Evolutionary conservation across 2,797 vertebrate genomes (phyloP).

Genomic region (Sylvia borin): DNA sequence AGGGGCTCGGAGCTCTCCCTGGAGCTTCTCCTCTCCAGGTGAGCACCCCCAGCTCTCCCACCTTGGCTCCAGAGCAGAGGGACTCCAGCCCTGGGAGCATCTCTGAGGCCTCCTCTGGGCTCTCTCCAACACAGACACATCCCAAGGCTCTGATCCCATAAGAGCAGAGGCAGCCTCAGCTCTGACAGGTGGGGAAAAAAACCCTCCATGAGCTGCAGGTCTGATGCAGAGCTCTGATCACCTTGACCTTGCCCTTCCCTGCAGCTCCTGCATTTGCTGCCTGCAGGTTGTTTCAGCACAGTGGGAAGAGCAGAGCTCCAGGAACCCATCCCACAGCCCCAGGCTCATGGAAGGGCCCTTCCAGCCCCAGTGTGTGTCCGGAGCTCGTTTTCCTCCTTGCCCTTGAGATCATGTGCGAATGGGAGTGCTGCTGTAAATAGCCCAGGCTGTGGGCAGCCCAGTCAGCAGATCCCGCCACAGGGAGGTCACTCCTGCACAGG

Average conservation of each 20-base stretch:
- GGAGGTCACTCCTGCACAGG: not conserved
- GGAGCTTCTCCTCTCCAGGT: not conserved
- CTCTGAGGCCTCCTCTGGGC: not conserved
- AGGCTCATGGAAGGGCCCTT: not conserved
- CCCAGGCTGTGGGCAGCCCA: not conserved
- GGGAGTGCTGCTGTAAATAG: slow-evolving; percentile 6
- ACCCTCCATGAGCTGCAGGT: rapidly evolving
- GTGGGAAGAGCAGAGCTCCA: not conserved
- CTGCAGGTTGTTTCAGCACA: not conserved
- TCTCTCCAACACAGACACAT: not conserved
- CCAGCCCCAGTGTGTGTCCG: not conserved
- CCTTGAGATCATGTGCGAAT: slow-evolving; percentile 40
- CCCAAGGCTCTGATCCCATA: not conserved
- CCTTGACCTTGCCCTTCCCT: not conserved
- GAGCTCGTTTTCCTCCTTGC: not conserved
- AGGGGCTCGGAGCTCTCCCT: not conserved
- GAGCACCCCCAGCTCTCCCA: not conserved
- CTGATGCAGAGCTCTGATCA: not conserved
- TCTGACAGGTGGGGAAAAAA: not conserved
- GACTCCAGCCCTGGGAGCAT: not conserved
- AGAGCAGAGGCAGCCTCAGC: not conserved
- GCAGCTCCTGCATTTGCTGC: not conserved
- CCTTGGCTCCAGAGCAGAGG: not conserved
- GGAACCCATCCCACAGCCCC: not conserved
- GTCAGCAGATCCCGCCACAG: not conserved